A percentile compares a stretch with the other conserved stretches of the same genome.
Conservation (phyloP, 2,797 vertebrate genomes). For the Onychomys leucogaster region DNA sequence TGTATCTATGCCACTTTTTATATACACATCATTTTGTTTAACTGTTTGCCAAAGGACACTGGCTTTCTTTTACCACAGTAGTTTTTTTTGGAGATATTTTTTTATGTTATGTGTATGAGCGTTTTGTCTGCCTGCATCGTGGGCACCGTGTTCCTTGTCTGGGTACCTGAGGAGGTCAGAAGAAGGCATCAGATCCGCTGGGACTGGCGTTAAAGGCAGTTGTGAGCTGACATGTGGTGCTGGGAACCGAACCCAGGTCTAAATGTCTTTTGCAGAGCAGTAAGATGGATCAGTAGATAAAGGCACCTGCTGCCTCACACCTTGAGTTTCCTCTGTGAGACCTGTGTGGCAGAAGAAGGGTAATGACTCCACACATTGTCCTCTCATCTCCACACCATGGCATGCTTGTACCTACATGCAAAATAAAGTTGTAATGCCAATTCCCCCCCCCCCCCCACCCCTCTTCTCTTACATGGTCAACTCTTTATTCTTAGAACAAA, state of each 20-base stretch:
- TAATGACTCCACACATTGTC: neutral
- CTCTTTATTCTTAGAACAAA: neutral
- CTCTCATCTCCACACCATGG: neutral
- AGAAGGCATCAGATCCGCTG: neutral
- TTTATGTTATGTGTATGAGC: neutral
- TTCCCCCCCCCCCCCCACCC: neutral
- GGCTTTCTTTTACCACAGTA: neutral
- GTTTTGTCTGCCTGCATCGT: neutral
- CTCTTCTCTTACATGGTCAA: neutral
- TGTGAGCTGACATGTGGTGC: neutral
- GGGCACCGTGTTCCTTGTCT: neutral
- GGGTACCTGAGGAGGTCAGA: neutral
- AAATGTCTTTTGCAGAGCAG: neutral
- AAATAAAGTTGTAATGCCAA: neutral
- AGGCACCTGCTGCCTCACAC: neutral
- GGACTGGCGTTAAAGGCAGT: neutral
- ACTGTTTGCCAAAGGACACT: neutral
- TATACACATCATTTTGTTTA: neutral
- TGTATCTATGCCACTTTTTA: neutral
- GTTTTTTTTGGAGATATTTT: neutral
- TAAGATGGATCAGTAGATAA: neutral
- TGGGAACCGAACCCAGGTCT: neutral
- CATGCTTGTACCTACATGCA: too few species aligned
- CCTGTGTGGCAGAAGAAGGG: neutral
- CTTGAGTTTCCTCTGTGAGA: neutral